These are phyloP conservation scores for Eretmocerus hayati DNA, from an alignment of 2,888 invertebrate genomes.

Conservation along the genomic window DNA sequence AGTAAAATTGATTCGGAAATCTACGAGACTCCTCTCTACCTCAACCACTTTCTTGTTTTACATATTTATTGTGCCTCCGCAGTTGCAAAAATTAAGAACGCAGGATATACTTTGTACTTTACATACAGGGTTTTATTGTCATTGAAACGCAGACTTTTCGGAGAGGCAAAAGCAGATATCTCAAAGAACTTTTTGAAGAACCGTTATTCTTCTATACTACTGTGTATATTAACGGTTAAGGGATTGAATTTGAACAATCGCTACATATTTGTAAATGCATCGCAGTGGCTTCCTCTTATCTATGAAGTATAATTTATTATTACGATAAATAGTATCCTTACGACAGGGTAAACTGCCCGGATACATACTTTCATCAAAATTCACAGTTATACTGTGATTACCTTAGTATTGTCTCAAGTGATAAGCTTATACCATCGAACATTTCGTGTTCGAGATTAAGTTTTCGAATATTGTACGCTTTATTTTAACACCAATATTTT, in stretches of 20 bases:
- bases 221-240: conserved; percentile 2
- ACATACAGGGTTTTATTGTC: conserved; percentile 21
- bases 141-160: conserved; percentile 17
- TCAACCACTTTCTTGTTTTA: background rate
- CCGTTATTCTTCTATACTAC: too few species aligned
- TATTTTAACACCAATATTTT: background rate
- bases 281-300: conserved; percentile 11
- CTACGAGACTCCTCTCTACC: background rate
- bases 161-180: conserved; percentile 18
- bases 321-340: background rate
- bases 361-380: conserved; percentile 20
- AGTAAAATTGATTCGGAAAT: too few species aligned
- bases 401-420: conserved; percentile 24
- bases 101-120: conserved; percentile 20
- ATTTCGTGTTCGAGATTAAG: conserved; percentile 11
- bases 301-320: background rate
- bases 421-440: conserved; percentile 14
- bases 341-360: background rate
- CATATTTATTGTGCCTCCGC: background rate
- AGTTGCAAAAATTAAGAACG: conserved; percentile 9
- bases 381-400: conserved; percentile 21
- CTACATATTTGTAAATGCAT: conserved; percentile 13
- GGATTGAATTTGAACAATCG: conserved; percentile 13
- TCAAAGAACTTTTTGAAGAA: too few species aligned
- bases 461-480: background rate